These are phyloP conservation scores for Rhinatrema bivittatum DNA, from an alignment of 2,797 vertebrate species.

Conservation along the genomic window DNA sequence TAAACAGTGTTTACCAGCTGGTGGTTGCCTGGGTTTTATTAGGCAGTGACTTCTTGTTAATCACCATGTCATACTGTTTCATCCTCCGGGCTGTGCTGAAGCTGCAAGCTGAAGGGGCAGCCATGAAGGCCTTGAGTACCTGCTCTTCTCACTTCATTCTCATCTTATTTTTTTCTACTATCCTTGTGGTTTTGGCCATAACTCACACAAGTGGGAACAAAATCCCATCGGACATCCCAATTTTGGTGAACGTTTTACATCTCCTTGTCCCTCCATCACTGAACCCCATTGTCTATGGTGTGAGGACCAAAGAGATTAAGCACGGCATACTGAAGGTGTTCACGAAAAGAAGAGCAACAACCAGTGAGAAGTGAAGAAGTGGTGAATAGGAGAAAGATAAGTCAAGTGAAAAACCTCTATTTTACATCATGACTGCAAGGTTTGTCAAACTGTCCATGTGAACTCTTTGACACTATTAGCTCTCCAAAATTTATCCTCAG, in stretches of 20 bases:
- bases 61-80: conserved; percentile 26
- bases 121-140: conserved; percentile 26
- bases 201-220: conserved; percentile 20
- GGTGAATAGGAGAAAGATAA: no score
- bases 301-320: conserved; percentile 45
- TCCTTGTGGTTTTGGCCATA: conserved; percentile 21
- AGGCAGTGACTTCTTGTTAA: conserved; percentile 32
- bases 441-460: no score
- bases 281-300: conserved; percentile 48
- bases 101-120: conserved; percentile 21
- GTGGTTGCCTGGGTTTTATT: conserved; percentile 24
- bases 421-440: no score
- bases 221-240: conserved; percentile 10
- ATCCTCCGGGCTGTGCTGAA: conserved; percentile 23
- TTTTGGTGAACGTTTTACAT: conserved; percentile 38
- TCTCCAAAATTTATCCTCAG: no score
- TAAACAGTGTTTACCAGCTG: conserved; percentile 26
- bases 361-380: no score
- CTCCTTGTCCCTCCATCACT: conserved; percentile 35
- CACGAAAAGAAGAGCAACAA: background rate
- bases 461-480: no score
- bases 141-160: conserved; percentile 33
- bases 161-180: conserved; percentile 28
- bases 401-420: no score
- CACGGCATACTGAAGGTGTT: conserved; percentile 26